A percentile compares a stretch with the other conserved stretches of the same genome.
These are phyloP conservation scores for Ambastaia sidthimunki DNA, from an alignment of 2,797 vertebrate species.

Conservation along the genomic window DNA sequence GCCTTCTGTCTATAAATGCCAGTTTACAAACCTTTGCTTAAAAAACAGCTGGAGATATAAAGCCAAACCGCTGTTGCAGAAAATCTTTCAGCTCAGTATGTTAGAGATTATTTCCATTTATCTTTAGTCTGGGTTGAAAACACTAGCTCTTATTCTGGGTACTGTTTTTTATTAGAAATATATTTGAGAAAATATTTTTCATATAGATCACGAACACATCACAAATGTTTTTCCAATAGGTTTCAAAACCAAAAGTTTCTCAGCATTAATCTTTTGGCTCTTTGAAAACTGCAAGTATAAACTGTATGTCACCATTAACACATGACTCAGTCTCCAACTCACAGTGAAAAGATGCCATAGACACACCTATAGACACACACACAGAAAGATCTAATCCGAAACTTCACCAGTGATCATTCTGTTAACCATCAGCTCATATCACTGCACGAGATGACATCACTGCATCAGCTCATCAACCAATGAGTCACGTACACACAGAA, in stretches of 20 bases:
- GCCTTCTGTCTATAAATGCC: slow-evolving; percentile 40
- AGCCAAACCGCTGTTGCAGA: slow-evolving; percentile 31
- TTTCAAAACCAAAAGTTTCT: not conserved
- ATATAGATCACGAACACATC: not conserved
- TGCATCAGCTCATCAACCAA: slow-evolving; percentile 4
- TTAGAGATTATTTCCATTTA: not conserved
- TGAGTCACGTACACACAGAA: slow-evolving; percentile 1
- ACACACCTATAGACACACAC: not conserved
- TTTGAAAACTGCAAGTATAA: not conserved
- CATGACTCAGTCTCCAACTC: not conserved
- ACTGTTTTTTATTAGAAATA: too few species aligned
- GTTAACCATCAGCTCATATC: slow-evolving; percentile 19
- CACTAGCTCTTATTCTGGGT: not conserved
- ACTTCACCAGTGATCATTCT: slow-evolving; percentile 3
- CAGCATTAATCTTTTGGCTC: not conserved
- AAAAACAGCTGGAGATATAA: slow-evolving; percentile 34
- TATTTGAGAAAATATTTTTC: not conserved
- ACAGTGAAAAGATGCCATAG: not conserved
- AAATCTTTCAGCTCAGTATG: not conserved
- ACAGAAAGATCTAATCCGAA: not conserved
- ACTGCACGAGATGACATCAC: not conserved
- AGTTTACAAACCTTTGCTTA: slow-evolving; percentile 38
- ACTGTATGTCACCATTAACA: not conserved
- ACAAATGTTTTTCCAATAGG: not conserved
- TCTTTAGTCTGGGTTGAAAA: not conserved